These are phyloP conservation scores for Oceanodroma tethys DNA, from an alignment of 2,113 vertebrate genomes.

Conservation along the genomic window DNA sequence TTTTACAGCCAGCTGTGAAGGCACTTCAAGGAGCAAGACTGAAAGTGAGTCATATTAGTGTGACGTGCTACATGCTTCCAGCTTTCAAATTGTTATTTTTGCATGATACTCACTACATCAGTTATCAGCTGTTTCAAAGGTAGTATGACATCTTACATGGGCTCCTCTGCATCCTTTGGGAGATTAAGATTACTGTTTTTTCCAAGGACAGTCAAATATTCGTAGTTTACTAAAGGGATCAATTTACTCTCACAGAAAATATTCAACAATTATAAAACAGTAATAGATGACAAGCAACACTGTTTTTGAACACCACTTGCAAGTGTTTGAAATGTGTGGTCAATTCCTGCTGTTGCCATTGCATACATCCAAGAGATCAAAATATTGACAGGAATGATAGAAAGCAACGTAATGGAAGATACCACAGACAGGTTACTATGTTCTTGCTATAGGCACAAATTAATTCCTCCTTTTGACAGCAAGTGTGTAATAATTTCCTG, in stretches of 20 bases:
- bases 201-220: not conserved
- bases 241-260: not conserved
- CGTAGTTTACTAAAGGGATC: not conserved
- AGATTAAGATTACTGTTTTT: not conserved
- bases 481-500: not conserved
- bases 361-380: not conserved
- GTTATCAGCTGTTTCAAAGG: not conserved
- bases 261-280: not conserved
- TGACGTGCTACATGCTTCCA: not conserved
- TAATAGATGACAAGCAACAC: not conserved
- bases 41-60: not conserved
- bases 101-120: not conserved
- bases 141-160: not conserved
- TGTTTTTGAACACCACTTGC: not conserved
- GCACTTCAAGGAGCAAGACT: not conserved
- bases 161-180: not conserved
- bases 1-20: not conserved
- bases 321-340: not conserved
- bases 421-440: not conserved
- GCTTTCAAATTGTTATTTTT: not conserved
- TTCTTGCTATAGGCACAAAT: not conserved
- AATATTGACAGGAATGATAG: not conserved
- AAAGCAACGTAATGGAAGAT: not conserved
- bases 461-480: not conserved
- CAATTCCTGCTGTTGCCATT: not conserved